Conservation (phyloP, 2,888 invertebrate species). For the Capitulum mitella region DNA sequence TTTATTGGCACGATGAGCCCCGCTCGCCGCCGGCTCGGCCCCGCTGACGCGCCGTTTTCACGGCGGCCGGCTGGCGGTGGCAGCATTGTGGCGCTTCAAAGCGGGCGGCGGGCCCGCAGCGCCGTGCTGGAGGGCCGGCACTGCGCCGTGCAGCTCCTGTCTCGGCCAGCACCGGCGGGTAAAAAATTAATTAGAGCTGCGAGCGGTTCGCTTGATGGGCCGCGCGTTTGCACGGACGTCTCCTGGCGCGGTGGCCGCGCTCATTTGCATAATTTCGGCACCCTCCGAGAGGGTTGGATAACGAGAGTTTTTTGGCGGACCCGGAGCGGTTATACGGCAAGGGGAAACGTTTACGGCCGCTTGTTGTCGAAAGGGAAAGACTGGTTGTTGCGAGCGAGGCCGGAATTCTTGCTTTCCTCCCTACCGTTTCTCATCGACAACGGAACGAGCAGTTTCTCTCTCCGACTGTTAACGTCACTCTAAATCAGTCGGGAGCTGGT, state of each 20-base stretch:
- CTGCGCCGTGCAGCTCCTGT: too few relatives aligned
- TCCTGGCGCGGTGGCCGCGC: not conserved
- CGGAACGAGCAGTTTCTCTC: not conserved
- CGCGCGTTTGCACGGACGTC: not conserved
- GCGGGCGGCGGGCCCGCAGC: too few relatives aligned
- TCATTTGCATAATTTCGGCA: not conserved
- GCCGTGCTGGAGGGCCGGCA: too few relatives aligned
- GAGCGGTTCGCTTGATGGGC: not conserved
- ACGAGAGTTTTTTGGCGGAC: not conserved
- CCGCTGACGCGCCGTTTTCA: too few relatives aligned
- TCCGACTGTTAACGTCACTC: not conserved
- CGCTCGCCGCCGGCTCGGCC: too few relatives aligned
- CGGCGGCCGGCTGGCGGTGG: too few relatives aligned
- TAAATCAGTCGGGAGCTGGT: slow-evolving; percentile 4
- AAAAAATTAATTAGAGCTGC: not conserved
- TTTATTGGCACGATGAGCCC: too few relatives aligned
- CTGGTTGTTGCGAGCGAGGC: too few relatives aligned
- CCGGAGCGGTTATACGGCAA: not conserved
- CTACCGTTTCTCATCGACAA: not conserved
- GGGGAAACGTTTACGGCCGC: not conserved
- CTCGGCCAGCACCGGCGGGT: too few relatives aligned
- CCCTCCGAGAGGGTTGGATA: not conserved
- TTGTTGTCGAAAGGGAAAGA: not conserved
- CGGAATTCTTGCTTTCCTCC: not conserved
- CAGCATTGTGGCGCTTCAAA: too few relatives aligned